Evolutionary conservation across 1,140 invertebrate genomes (phyloP).

Genomic region (Anoplolepis gracilipes): DNA sequence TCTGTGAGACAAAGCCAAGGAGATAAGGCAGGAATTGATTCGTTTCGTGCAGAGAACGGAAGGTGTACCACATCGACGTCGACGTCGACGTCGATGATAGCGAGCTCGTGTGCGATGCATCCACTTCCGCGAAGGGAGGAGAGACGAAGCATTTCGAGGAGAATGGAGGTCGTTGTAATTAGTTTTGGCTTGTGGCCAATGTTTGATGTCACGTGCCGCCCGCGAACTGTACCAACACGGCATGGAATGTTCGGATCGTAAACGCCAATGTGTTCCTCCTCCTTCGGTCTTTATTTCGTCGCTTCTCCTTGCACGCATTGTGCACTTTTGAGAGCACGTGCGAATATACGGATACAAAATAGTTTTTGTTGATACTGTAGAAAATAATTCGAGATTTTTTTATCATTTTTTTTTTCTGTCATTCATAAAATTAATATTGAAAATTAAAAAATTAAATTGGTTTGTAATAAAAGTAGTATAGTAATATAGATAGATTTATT

Average conservation of each 20-base stretch:
- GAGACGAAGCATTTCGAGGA: slow-evolving; percentile 2
- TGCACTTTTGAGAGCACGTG: neutral
- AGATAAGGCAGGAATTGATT: slow-evolving; percentile 54
- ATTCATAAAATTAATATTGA: neutral
- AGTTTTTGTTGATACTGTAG: neutral
- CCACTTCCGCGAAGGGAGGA: neutral
- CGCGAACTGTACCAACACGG: slow-evolving; percentile 36
- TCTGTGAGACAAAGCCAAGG: slow-evolving; percentile 50
- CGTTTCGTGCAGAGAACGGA: slow-evolving; percentile 9
- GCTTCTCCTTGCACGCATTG: neutral
- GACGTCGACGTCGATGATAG: slow-evolving; percentile 25
- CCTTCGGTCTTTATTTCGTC: slow-evolving; percentile 31
- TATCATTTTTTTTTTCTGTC: neutral
- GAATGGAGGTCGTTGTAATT: slow-evolving; percentile 58
- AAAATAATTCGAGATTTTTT: neutral
- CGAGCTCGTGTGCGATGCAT: slow-evolving; percentile 5
- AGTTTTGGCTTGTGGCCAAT: slow-evolving; percentile 64
- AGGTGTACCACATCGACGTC: slow-evolving; percentile 26
- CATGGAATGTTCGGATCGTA: slow-evolving; percentile 60
- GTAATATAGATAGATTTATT: neutral
- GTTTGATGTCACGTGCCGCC: slow-evolving; percentile 64
- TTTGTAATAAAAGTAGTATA: neutral
- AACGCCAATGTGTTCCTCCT: slow-evolving; percentile 17
- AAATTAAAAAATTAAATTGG: neutral
- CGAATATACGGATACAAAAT: neutral